Conservation (phyloP, 2,113 vertebrate species). For the Myotis yumanensis region DNA sequence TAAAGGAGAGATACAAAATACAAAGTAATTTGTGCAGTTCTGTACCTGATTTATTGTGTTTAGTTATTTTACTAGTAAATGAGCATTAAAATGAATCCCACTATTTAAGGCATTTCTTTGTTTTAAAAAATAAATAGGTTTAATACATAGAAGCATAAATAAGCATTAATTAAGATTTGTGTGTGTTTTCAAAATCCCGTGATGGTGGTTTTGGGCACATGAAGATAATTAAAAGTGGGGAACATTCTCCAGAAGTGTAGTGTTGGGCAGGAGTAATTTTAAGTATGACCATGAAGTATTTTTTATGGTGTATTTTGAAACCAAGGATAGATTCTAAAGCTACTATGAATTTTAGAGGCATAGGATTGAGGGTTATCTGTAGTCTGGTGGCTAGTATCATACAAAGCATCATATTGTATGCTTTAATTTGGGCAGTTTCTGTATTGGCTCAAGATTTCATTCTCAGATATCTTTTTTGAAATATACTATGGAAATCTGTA, state of each 20-base stretch:
- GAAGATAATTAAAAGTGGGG: neutral
- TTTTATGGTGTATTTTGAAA: neutral
- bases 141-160: neutral
- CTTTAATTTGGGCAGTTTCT: neutral
- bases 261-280: neutral
- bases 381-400: no score
- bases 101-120: neutral
- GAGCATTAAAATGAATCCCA: neutral
- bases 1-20: neutral
- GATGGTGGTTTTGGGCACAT: neutral
- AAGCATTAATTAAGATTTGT: neutral
- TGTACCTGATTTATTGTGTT: neutral
- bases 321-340: neutral
- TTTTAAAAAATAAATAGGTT: neutral
- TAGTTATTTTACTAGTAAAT: neutral
- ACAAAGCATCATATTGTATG: neutral
- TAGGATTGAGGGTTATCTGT: accelerated
- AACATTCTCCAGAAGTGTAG: no score
- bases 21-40: neutral
- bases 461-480: neutral
- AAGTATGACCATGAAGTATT: neutral
- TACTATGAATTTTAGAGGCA: neutral
- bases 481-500: neutral
- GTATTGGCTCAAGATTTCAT: neutral
- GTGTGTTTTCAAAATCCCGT: neutral